These are phyloP conservation scores for Xanthorhoe designata DNA, from an alignment of 2,888 invertebrate genomes.

Conservation along the genomic window DNA sequence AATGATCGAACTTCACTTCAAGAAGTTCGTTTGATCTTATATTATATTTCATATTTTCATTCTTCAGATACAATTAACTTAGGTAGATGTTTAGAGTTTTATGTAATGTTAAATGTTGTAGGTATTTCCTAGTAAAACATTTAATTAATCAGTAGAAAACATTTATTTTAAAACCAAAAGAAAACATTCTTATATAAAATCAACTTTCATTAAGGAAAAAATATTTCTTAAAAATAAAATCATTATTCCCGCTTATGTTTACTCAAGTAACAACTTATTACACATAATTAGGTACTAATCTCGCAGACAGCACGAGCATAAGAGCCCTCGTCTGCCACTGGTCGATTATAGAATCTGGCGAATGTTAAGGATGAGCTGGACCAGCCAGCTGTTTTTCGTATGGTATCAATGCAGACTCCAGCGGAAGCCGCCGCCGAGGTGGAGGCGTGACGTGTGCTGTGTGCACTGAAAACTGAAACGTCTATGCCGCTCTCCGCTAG, in stretches of 20 bases:
- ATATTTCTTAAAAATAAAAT: neutral
- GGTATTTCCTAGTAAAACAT: neutral
- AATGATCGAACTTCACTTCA: slow-evolving; percentile 32
- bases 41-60: slow-evolving; percentile 13
- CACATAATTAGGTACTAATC: neutral
- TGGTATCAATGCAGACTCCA: slow-evolving; percentile 29
- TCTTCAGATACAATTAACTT: slow-evolving; percentile 1
- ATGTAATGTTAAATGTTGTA: neutral
- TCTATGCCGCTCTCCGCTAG: slow-evolving; percentile 24
- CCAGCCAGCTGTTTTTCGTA: slow-evolving; percentile 38
- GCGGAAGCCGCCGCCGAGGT: slow-evolving; percentile 30
- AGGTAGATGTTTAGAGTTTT: slow-evolving; percentile 1
- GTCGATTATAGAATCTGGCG: slow-evolving; percentile 19
- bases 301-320: neutral
- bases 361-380: slow-evolving; percentile 29
- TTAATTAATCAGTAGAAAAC: neutral
- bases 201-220: neutral
- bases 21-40: slow-evolving; percentile 30
- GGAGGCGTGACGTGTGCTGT: slow-evolving; percentile 29
- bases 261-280: neutral
- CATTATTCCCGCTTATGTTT: neutral
- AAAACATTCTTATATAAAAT: neutral
- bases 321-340: neutral
- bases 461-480: slow-evolving; percentile 22
- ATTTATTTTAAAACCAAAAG: neutral